phyloP scores from a whole-genome alignment of 2,797 vertebrate genomes.

The Aplochiton taeniatus region DNA sequence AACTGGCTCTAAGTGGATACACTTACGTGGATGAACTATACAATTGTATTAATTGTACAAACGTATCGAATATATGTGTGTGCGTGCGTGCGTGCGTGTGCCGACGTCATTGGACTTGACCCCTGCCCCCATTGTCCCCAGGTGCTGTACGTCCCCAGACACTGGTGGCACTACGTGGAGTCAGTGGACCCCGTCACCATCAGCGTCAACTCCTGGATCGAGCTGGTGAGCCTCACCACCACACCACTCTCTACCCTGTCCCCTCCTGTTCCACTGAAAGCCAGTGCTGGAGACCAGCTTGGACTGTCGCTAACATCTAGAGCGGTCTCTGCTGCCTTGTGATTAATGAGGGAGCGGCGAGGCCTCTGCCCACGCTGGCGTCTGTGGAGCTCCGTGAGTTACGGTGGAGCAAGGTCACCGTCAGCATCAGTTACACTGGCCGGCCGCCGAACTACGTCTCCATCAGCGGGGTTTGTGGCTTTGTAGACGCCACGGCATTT shows the following conservation, averaged over 20 bases:
- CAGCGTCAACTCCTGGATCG: conserved; percentile 97
- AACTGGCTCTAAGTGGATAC: neutral
- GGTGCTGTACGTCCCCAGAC: conserved; percentile 92
- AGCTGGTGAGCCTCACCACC: conserved; percentile 78
- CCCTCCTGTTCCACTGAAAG: too few relatives aligned
- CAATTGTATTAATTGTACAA: too few relatives aligned
- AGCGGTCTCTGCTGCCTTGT: too few relatives aligned
- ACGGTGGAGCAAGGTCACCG: conserved; percentile 52
- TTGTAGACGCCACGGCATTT: too few relatives aligned
- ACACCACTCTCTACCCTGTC: neutral
- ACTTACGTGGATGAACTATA: too few relatives aligned
- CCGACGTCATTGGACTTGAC: neutral
- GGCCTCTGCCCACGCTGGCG: too few relatives aligned
- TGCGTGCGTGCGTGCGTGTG: too few relatives aligned
- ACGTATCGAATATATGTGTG: too few relatives aligned
- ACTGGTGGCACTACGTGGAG: conserved; percentile 99
- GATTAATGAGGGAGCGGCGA: too few relatives aligned
- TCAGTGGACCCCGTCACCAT: conserved; percentile 91
- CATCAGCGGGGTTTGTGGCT: neutral
- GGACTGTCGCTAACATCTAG: too few relatives aligned
- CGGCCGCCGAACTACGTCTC: neutral
- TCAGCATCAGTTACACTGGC: conserved; percentile 8
- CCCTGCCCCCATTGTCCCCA: conserved; percentile 57
- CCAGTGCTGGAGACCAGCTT: too few relatives aligned
- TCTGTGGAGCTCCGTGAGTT: conserved; percentile 35